Conservation (phyloP, 2,113 vertebrate genomes). For the Takifugu bimaculatus region DNA sequence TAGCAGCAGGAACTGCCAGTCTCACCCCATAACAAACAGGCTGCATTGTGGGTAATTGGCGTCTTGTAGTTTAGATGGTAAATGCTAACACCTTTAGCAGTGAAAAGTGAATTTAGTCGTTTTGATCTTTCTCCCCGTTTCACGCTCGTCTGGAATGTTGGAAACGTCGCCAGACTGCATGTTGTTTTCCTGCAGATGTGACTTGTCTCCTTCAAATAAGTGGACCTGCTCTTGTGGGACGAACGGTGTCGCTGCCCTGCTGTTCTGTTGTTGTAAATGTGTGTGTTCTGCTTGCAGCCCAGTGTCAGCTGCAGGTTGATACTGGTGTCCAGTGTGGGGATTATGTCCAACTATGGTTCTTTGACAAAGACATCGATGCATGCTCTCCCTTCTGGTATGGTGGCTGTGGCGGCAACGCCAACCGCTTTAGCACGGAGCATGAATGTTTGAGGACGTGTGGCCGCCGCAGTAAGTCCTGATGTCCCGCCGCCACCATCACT, state of each 20-base stretch:
- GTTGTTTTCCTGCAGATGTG: not conserved
- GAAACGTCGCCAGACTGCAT: not conserved
- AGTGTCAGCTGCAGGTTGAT: slow-evolving; percentile 60
- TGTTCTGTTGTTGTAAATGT: slow-evolving; percentile 27
- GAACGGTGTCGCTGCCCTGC: not conserved
- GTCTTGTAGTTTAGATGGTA: too few relatives aligned
- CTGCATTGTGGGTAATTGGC: too few relatives aligned
- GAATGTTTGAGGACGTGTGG: slow-evolving; percentile 69
- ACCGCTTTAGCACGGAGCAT: slow-evolving; percentile 54
- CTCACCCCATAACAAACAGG: too few relatives aligned
- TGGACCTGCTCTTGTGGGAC: not conserved
- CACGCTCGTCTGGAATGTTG: not conserved
- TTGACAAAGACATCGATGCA: slow-evolving; percentile 60
- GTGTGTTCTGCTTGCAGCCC: slow-evolving; percentile 71
- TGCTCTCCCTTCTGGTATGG: slow-evolving; percentile 74
- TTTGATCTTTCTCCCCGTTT: not conserved
- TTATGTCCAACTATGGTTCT: slow-evolving; percentile 66
- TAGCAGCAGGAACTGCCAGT: not conserved
- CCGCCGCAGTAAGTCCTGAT: slow-evolving; percentile 62
- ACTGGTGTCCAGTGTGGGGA: slow-evolving; percentile 49
- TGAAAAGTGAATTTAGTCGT: too few relatives aligned
- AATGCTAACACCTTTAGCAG: too few relatives aligned
- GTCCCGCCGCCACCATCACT: not conserved
- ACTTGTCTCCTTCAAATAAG: not conserved
- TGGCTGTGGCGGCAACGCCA: slow-evolving; percentile 71